Evolutionary conservation across 1,140 invertebrate species (phyloP), one percentile per base, ranked within the genome.

Genomic region (Delia radicum): DNA sequence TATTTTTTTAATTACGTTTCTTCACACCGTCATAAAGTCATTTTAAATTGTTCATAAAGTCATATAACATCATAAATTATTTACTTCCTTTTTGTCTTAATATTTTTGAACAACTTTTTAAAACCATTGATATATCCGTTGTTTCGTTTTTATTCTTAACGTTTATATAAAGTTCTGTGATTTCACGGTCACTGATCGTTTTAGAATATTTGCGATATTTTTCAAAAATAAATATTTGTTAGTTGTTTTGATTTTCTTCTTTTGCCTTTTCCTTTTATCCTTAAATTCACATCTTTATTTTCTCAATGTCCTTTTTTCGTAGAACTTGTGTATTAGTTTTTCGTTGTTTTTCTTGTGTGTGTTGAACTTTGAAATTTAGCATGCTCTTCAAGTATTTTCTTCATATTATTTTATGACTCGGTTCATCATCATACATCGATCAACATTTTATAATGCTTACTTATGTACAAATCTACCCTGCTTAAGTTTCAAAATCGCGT

Each of bases 161-260:
- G 62, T 15, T 29, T 10, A 65, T 29, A 15, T 28, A 72, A 72
- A 72, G 55, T 73, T n/a, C 13, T 62, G 73, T 74, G 73, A 74
- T 74, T 74, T 74, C 73, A 74, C 55, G 73, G 73, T 74, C 73
- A 74, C 73, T 74, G 73, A 74, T 74, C 73, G 73, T 27, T 61
- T 33, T 21, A 74, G 31, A 26, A 74, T 48, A 33, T 48, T 62
- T n/a, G n/a, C n/a, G 5, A 26, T 31, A n/a, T 33, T 72, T 72
- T 33, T 3, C 65, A 10, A n/a, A n/a, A n/a, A n/a, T 33, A 29
- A 29, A 27, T 69, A 69, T 33, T 69, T 61, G 42, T 73, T 73
- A 48, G 72, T 73, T 73, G 55, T 73, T 26, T 26, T 46, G 29
- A 72, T 72, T 21, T 26, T 72, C 26, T 15, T n/a, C n/a, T 15